Conservation (phyloP, 2,113 vertebrate species). For the Xiphophorus maculatus region DNA sequence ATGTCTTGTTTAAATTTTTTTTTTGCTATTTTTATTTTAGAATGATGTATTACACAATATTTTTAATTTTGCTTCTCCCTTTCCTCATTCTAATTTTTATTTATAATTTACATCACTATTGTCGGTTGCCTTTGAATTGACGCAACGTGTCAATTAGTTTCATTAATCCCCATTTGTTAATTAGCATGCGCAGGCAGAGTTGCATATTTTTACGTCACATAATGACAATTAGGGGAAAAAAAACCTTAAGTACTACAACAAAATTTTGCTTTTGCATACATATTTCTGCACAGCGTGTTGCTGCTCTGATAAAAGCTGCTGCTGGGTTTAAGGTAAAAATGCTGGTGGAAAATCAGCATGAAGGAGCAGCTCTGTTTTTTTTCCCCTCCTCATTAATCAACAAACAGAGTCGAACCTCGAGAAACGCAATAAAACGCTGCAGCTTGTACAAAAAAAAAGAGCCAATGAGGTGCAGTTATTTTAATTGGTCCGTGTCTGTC, state of each 20-base stretch:
- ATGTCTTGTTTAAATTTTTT: too few relatives aligned
- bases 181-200: slow-evolving; percentile 25
- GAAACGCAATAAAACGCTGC: slow-evolving; percentile 1
- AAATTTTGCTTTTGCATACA: slow-evolving; percentile 27
- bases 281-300: slow-evolving; percentile 29
- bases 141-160: too few relatives aligned
- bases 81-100: too few relatives aligned
- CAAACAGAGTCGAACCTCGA: slow-evolving; percentile 16
- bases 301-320: slow-evolving; percentile 11
- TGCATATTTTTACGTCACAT: slow-evolving; percentile 28
- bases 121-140: too few relatives aligned
- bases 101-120: too few relatives aligned
- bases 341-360: slow-evolving; percentile 44
- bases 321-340: slow-evolving; percentile 23
- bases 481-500: neutral
- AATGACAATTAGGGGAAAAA: slow-evolving; percentile 23
- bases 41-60: too few relatives aligned
- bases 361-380: slow-evolving; percentile 23
- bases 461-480: slow-evolving; percentile 15
- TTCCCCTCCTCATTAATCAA: slow-evolving; percentile 42
- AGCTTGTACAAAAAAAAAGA: neutral
- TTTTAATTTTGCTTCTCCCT: too few relatives aligned
- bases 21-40: too few relatives aligned
- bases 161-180: neutral
- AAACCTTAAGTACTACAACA: slow-evolving; percentile 26